Base-by-base conservation (phyloP, 1,140 invertebrate species). In the Rhagoletis zephyria region DNA sequence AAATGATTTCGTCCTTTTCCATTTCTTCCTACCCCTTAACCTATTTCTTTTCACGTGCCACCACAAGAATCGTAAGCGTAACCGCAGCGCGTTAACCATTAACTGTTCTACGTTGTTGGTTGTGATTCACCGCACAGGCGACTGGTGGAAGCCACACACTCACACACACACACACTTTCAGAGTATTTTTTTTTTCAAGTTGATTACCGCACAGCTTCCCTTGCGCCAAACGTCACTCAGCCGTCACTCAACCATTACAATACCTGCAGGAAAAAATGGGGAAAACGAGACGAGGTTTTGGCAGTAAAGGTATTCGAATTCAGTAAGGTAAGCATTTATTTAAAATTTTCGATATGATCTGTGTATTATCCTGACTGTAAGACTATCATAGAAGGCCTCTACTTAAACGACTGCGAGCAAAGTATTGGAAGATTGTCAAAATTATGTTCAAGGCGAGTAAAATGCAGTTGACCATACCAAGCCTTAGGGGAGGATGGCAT, bases 61-160 rank as follows among this genome's bases (percentile, higher is more conserved):
- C 60, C 40, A 63, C 30, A 85, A 90, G 90, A 91, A 90, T 91
- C 91, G 91, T 88, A 65, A 91, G 87, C 91, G 90, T 91, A 91
- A 91, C 91, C 91, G 91, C 91, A 91, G 91, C 89, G 92, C 91
- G 91, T 91, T 91, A 92, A 91, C 48, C 74, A 81, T 81, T 81
- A 81, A 81, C 74, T 81, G 74, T 81, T 81, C 74, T 90, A 90
- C 61, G 45, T 9, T 64, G 30, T 87, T 45, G 86, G 86, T 67
- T n/a, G 59, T 67, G 86, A 67, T 87, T 87, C 61, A 87, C 86
- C 59, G 48, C 14, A 1, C 45, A 64, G 30, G 40, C 48, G 19
- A 10, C 74, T 10, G 74, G 5, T 42, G 5, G 12, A 19, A 16
- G 48, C 5, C 16, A 10, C 6, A 81, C 16, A 16, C 64, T 40